Conservation (phyloP, 2,797 vertebrate species). For the Notoglanidium macrostoma region DNA sequence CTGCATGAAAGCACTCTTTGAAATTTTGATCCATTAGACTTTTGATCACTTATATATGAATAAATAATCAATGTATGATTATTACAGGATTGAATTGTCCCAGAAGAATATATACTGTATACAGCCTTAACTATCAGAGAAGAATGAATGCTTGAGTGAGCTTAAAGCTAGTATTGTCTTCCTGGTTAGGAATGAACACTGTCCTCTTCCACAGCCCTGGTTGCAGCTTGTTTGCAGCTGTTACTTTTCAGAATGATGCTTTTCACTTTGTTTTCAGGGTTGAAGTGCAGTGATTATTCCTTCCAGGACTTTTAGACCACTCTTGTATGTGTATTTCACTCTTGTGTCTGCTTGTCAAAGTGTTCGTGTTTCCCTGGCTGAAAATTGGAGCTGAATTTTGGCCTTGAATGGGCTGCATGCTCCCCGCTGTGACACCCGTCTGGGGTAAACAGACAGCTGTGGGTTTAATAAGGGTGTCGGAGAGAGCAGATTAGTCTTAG, state of each 20-base stretch:
- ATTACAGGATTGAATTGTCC: not conserved
- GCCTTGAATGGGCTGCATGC: not conserved
- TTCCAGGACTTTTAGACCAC: not conserved
- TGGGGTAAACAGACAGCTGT: not conserved
- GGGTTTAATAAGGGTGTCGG: constrained; percentile 33
- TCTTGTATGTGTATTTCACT: not conserved
- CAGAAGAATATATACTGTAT: not conserved
- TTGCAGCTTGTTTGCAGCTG: constrained; percentile 4
- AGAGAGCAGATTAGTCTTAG: constrained; percentile 12
- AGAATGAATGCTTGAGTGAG: no score
- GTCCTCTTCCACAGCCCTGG: not conserved
- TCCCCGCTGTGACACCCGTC: constrained; percentile 8
- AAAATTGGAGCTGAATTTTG: constrained; percentile 11
- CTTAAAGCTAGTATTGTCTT: no score
- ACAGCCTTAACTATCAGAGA: not conserved
- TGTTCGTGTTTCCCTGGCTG: not conserved
- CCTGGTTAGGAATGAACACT: not conserved
- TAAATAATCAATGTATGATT: not conserved
- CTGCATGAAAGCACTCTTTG: not conserved
- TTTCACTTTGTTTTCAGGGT: constrained; percentile 3
- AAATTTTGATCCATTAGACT: not conserved
- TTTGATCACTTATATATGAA: not conserved
- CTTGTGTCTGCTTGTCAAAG: not conserved
- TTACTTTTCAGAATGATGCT: not conserved
- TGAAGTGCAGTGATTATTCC: not conserved